Base-by-base conservation (phyloP, 2,797 vertebrate species). In the Gymnothorax reevesii region DNA sequence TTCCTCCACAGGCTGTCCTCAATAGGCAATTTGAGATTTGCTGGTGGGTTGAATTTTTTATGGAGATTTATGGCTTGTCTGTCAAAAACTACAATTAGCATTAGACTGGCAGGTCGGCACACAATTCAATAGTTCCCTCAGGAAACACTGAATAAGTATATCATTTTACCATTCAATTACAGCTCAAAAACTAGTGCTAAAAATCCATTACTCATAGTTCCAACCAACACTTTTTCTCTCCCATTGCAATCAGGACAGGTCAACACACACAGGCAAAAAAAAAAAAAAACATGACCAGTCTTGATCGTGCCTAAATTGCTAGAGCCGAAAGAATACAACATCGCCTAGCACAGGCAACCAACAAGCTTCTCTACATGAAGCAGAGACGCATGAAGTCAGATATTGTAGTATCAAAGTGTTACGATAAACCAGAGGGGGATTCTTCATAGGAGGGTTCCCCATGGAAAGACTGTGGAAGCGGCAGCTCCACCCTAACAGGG, bases 401-500 rank as follows among this genome's bases (percentile, higher is more conserved):
- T 49, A 22, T 4, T 25, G 10, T 49, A n/a, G 75, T 5, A 8
- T 79, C 42, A 22, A 7, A 13, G 75, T 2, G 75, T 55, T 8
- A 54, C 54, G 75, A 54, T 54, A n/a, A 54, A 22, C 9, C 49
- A 7, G 49, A 4, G 49, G 17, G 10, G 71, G 60, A 27, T 27
- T 79, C 71, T 52, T 69, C 27, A 55, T 33, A 13, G 73, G n/a
- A 22, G 57, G 20, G 1, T 42, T 83, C 84, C 69, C 75, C 42
- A 86, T 42, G 57, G 82, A 66, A 57, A 62, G 85, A 8, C 60
- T 10, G 6, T 6, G 27, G 15, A 13, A 84, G 73, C 84, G 85
- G 66, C 52, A 62, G 59, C 84, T 69, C 71, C 49, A 12, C 83
- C 73, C 62, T 20, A 4, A 57, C 73, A 86, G 82, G 83, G 82